A percentile compares a stretch with the other conserved stretches of the same genome.
Evolutionary conservation across 2,113 vertebrate species (phyloP).

Genomic region (Hyperopisus bebe): DNA sequence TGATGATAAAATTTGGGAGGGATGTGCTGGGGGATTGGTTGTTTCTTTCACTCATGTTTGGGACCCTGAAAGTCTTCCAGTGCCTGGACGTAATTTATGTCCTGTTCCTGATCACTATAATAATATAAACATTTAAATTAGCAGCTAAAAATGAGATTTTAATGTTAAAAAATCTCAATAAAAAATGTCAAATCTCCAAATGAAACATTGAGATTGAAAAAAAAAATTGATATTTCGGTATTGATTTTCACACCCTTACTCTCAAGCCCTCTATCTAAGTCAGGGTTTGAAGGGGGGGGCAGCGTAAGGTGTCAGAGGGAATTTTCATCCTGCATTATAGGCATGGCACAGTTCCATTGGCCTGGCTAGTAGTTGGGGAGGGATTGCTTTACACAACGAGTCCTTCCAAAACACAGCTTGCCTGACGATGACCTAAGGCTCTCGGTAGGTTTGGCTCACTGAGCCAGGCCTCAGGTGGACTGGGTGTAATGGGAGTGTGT

Average conservation of each 20-base stretch:
- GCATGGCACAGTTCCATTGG: not conserved
- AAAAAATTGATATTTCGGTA: not conserved
- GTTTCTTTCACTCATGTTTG: not conserved
- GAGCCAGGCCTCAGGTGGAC: not conserved
- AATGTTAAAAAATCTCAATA: no score
- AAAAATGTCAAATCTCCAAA: not conserved
- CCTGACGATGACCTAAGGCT: not conserved
- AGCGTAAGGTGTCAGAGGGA: not conserved
- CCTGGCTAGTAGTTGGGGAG: not conserved
- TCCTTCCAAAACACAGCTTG: not conserved
- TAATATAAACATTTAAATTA: not conserved
- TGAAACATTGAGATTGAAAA: not conserved
- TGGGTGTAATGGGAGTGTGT: not conserved
- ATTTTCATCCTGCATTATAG: not conserved
- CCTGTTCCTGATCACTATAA: not conserved
- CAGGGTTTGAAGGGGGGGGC: not conserved
- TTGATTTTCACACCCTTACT: not conserved
- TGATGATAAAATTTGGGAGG: no score
- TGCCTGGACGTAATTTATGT: not conserved
- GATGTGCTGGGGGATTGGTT: not conserved
- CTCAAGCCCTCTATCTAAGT: not conserved
- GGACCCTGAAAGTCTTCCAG: not conserved
- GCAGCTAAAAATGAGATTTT: not conserved
- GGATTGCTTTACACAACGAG: not conserved
- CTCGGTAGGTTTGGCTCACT: not conserved